A percentile compares a stretch with the other conserved stretches of the same genome.
Conservation (phyloP, 2,888 invertebrate species). For the Augochlorella aurata region DNA sequence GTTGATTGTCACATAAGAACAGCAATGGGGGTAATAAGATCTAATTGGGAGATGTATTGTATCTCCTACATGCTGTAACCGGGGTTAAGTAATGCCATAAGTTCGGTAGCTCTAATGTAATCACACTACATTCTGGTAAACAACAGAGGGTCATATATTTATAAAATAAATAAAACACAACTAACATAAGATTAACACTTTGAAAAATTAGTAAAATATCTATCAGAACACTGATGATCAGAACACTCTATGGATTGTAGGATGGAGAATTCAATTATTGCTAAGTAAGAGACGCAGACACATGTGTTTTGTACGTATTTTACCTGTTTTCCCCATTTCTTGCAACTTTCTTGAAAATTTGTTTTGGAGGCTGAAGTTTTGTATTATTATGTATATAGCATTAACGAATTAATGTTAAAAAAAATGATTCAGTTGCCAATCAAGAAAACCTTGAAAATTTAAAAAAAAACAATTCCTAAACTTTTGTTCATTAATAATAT, state of each 20-base stretch:
- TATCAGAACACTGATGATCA: not conserved
- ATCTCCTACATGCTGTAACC: not conserved
- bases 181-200: not conserved
- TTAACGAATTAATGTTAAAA: not conserved
- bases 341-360: not conserved
- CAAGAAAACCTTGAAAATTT: not conserved
- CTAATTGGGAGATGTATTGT: not conserved
- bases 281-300: not conserved
- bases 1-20: not conserved
- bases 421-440: not conserved
- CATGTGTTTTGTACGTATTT: not conserved
- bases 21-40: constrained; percentile 11
- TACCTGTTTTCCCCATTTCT: not conserved
- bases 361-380: no score
- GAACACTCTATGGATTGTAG: not conserved
- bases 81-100: not conserved
- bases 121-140: not conserved
- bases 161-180: no score
- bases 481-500: not conserved
- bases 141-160: not conserved
- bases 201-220: not conserved
- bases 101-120: not conserved
- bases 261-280: not conserved
- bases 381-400: no score
- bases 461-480: not conserved